phyloP scores from a whole-genome alignment of 2,888 invertebrate species.

The Troglohyphantes excavatus region DNA sequence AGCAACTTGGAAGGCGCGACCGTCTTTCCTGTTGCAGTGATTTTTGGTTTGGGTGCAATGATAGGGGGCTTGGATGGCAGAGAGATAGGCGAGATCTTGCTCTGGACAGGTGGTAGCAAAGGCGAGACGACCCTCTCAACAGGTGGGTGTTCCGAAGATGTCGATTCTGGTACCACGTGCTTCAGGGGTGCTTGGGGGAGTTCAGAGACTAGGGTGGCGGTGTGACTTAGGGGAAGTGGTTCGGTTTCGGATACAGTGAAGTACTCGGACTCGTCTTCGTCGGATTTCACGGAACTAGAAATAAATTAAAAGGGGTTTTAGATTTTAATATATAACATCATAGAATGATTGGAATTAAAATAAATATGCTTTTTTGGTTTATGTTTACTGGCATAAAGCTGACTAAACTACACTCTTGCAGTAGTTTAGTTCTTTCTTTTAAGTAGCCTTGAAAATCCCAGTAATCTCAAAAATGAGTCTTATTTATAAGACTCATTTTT shows the following conservation, averaged over 20 bases:
- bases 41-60: constrained; percentile 3
- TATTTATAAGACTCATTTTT: too few relatives aligned
- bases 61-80: constrained; percentile 17
- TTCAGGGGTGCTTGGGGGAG: not conserved
- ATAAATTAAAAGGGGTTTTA: too few relatives aligned
- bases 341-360: too few relatives aligned
- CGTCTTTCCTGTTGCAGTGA: not conserved
- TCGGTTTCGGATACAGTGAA: constrained; percentile 62
- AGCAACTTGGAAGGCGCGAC: not conserved
- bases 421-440: too few relatives aligned
- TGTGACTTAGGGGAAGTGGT: constrained; percentile 23
- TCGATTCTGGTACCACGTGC: not conserved
- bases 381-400: too few relatives aligned
- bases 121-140: not conserved
- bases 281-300: constrained; percentile 52
- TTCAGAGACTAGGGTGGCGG: constrained; percentile 50
- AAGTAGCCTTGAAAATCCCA: too few relatives aligned
- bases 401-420: too few relatives aligned
- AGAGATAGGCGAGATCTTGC: constrained; percentile 40
- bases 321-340: too few relatives aligned
- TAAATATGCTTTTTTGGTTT: too few relatives aligned
- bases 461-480: too few relatives aligned
- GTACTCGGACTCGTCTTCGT: constrained; percentile 73
- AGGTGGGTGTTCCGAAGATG: too few relatives aligned
- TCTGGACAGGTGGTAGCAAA: constrained; percentile 1